Conservation (phyloP, 1,140 invertebrate genomes). For the Megalopta genalis region DNA sequence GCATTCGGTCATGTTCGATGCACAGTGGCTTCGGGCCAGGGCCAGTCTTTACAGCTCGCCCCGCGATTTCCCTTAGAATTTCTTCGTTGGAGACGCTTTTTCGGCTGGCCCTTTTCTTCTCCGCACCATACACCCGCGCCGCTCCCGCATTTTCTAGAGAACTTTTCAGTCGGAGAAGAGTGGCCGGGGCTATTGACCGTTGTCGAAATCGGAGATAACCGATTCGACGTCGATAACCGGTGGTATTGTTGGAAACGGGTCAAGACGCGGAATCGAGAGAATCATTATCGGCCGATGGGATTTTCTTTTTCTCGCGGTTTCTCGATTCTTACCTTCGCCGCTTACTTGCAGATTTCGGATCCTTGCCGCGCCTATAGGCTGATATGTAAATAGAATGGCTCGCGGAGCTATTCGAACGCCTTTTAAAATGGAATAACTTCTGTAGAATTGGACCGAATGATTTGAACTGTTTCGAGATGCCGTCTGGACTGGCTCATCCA, state of each 20-base stretch:
- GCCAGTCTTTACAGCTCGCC: constrained; percentile 29
- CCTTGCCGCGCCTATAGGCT: no score
- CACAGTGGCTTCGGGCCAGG: constrained; percentile 44
- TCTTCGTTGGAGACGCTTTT: constrained; percentile 36
- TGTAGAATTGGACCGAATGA: no score
- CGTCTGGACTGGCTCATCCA: no score
- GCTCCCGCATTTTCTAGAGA: background rate
- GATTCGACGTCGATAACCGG: constrained; percentile 9
- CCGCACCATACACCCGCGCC: background rate
- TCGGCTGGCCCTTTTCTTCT: constrained; percentile 21
- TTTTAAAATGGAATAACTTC: no score
- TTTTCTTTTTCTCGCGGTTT: background rate
- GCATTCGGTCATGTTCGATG: constrained; percentile 2
- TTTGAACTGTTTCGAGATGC: no score
- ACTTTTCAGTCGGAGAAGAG: background rate
- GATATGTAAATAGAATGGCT: no score
- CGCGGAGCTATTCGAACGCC: no score
- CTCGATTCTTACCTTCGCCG: no score
- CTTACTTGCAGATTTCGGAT: no score
- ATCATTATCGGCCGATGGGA: background rate
- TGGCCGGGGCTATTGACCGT: constrained; percentile 4
- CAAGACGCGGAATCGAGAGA: background rate
- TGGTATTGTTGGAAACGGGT: constrained; percentile 21
- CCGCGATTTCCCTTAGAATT: constrained; percentile 44
- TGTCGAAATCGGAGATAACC: background rate